A percentile compares a stretch with the other conserved stretches of the same genome.
These are phyloP conservation scores for Scelioninae gen. 2 DNA, from an alignment of 2,888 invertebrate genomes.

Conservation along the genomic window DNA sequence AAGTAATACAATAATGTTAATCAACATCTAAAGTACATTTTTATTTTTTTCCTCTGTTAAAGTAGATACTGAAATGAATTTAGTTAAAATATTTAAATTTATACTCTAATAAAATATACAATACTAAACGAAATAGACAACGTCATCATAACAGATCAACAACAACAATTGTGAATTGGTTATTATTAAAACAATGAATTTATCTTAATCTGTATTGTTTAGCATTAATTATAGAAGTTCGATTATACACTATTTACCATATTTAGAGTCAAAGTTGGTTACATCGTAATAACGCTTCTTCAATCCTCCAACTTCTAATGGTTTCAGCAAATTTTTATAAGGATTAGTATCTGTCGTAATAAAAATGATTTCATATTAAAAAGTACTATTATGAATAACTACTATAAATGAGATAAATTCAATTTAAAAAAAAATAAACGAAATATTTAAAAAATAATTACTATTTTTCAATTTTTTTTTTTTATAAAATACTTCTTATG, in stretches of 20 bases:
- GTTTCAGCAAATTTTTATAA: conserved; percentile 79
- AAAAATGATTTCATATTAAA: too few relatives aligned
- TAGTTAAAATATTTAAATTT: conserved; percentile 15
- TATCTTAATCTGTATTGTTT: conserved; percentile 45
- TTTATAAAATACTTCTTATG: too few relatives aligned
- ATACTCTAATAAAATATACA: conserved; percentile 12
- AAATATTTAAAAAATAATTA: background rate
- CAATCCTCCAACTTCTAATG: conserved; percentile 79
- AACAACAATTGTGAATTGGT: conserved; percentile 14
- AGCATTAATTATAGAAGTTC: conserved; percentile 44
- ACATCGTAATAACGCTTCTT: conserved; percentile 89
- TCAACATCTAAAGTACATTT: too few relatives aligned
- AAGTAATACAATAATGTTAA: too few relatives aligned
- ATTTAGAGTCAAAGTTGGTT: conserved; percentile 83
- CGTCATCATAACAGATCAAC: conserved; percentile 6
- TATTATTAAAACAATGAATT: conserved; percentile 32
- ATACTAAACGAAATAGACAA: conserved; percentile 16
- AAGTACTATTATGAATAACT: too few relatives aligned
- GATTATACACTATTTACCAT: conserved; percentile 79
- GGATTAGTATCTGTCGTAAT: conserved; percentile 79
- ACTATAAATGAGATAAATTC: too few relatives aligned
- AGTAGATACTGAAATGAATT: too few relatives aligned
- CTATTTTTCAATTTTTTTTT: too few relatives aligned
- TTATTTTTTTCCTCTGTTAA: too few relatives aligned
- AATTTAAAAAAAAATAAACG: too few relatives aligned